Evolutionary conservation across 2,888 invertebrate species (phyloP).

Genomic region (Carpatolechia fugitivella): DNA sequence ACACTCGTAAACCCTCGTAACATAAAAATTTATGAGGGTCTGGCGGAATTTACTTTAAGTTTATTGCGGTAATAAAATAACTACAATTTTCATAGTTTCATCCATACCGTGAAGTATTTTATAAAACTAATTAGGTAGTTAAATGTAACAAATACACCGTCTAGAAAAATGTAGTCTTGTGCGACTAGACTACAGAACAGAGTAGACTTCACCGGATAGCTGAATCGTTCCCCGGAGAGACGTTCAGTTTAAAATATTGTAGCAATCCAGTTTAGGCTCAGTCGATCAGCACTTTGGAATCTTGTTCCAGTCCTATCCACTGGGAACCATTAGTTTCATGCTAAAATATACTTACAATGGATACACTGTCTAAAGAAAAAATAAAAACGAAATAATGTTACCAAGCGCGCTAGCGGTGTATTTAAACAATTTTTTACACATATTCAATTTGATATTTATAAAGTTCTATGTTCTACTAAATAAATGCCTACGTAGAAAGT

Average conservation of each 20-base stretch:
- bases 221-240: not conserved
- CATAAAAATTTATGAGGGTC: constrained; percentile 46
- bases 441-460: no score
- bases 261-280: not conserved
- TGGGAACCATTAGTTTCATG: not conserved
- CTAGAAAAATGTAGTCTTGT: not conserved
- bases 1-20: constrained; percentile 38
- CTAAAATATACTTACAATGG: no score
- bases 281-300: constrained; percentile 4
- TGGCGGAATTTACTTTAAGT: constrained; percentile 41
- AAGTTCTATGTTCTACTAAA: no score
- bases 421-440: no score
- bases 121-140: constrained; percentile 3
- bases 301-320: not conserved
- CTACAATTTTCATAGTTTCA: constrained; percentile 33
- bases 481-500: not conserved
- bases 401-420: no score
- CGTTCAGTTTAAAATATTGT: constrained; percentile 3
- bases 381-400: no score
- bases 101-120: constrained; percentile 10
- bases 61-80: constrained; percentile 49
- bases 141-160: not conserved
- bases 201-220: not conserved
- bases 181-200: not conserved
- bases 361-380: no score